Conservation (phyloP, 2,888 invertebrate species). For the Tetheella fluctuosa region DNA sequence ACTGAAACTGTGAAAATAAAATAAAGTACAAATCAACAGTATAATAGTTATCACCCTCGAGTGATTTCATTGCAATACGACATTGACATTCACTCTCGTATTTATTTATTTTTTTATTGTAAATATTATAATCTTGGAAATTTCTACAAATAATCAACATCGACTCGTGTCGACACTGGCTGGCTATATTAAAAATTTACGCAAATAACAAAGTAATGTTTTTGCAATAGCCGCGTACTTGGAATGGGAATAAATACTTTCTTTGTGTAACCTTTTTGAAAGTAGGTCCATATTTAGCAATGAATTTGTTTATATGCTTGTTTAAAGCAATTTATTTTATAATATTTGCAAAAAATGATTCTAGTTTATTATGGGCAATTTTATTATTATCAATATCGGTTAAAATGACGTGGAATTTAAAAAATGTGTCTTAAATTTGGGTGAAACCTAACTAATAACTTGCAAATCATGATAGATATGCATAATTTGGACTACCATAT, state of each 20-base stretch:
- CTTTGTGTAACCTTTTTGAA: slow-evolving; percentile 10
- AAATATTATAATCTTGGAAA: slow-evolving; percentile 41
- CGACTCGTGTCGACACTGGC: slow-evolving; percentile 56
- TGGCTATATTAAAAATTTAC: slow-evolving; percentile 63
- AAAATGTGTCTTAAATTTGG: too few relatives aligned
- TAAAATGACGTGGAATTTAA: too few relatives aligned
- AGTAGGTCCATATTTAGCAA: neutral
- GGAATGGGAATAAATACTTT: slow-evolving; percentile 18
- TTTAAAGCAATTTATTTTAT: too few relatives aligned
- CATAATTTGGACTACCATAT: too few relatives aligned
- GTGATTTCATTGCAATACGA: slow-evolving; percentile 50
- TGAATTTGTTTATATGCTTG: too few relatives aligned
- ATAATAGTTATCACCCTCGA: slow-evolving; percentile 42
- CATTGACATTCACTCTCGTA: slow-evolving; percentile 72
- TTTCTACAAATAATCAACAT: slow-evolving; percentile 56
- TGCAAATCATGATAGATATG: too few relatives aligned
- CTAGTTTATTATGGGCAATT: too few relatives aligned
- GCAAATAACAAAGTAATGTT: slow-evolving; percentile 51
- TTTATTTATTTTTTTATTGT: too few relatives aligned
- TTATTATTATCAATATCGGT: too few relatives aligned
- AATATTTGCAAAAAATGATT: too few relatives aligned
- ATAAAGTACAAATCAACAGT: slow-evolving; percentile 24
- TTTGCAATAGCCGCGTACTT: slow-evolving; percentile 48
- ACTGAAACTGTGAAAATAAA: neutral
- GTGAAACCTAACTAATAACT: too few relatives aligned